Base-by-base conservation (phyloP, 2,113 vertebrate species). In the Corythoichthys intestinalis region DNA sequence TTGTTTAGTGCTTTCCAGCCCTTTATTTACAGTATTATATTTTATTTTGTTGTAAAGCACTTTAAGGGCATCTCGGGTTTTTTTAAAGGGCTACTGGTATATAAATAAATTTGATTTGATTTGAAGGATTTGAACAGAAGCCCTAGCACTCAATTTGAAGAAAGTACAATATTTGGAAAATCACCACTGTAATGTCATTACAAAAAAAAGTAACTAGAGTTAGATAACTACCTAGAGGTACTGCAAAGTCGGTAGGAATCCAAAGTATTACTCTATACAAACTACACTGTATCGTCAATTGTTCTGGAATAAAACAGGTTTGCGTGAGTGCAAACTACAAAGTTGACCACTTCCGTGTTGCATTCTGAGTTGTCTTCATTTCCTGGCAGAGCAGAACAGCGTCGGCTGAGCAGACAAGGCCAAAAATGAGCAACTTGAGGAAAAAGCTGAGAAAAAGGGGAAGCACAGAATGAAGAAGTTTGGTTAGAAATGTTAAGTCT, bases 301-400 rank as follows among this genome's bases (percentile, higher is more conserved):
- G 8, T 35, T 56, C 28, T 56, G 20, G 52, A 34, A 56, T 56
- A 11, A 4, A 13, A 50, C 41, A 50, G 4, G 48, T 15, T 50
- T 14, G 13, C 28, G 49, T 48, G 69, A 79, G 72, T 47, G 14
- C 39, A 76, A 71, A 8, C 13, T 69, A 37, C 44, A 76, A 73
- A 6, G 38, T 69, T 74, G 74, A 85, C 86, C 87, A 90, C 90
- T 93, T 93, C 91, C 89, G 85, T 74, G 76, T 90, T 90, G 83
- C 86, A 86, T 76, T 88, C 81, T 82, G 79, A 84, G 72, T 71
- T 53, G 61, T 48, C 77, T 81, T 77, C 56, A 82, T 70, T 87
- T 85, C 85, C 86, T 90, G 84, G 67, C 69, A 73, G 69, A 65
- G 59, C 41, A 60, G 58, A 57, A 66, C 72, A 47, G 11, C 2